Evolutionary conservation across 2,888 invertebrate species (phyloP).

Genomic region (Plagiodera versicolora): DNA sequence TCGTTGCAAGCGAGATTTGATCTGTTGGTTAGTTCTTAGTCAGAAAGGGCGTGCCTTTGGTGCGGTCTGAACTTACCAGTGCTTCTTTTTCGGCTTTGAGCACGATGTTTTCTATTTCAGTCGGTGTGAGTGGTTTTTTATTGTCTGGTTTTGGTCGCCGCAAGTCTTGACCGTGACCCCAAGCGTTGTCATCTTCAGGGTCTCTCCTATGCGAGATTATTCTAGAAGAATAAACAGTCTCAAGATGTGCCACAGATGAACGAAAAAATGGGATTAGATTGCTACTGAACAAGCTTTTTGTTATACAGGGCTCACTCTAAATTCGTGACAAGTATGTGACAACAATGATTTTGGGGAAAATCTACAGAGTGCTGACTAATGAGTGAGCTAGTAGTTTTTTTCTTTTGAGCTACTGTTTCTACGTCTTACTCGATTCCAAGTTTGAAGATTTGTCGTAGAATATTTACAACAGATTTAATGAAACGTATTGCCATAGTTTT

Average conservation of each 20-base stretch:
- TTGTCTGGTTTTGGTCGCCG: constrained; percentile 36
- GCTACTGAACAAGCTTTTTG: too few relatives aligned
- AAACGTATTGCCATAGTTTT: constrained; percentile 20
- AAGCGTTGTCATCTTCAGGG: constrained; percentile 58
- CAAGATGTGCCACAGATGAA: too few relatives aligned
- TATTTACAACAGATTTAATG: constrained; percentile 18
- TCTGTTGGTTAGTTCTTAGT: constrained; percentile 37
- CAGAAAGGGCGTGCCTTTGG: not conserved
- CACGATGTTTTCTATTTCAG: constrained; percentile 57
- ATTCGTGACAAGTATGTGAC: not conserved
- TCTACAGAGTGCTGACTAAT: not conserved
- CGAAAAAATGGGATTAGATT: too few relatives aligned
- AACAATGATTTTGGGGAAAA: not conserved
- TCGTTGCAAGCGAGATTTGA: constrained; percentile 51
- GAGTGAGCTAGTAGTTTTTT: not conserved
- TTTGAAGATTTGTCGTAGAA: constrained; percentile 11
- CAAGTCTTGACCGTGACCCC: constrained; percentile 61
- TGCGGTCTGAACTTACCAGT: constrained; percentile 53
- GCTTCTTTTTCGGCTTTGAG: constrained; percentile 64
- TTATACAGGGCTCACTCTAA: not conserved
- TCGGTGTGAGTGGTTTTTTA: constrained; percentile 46
- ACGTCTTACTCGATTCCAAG: constrained; percentile 21
- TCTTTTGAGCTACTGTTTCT: constrained; percentile 8
- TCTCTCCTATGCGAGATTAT: constrained; percentile 16
- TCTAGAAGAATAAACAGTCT: not conserved